Evolutionary conservation across 2,888 invertebrate genomes (phyloP).

Genomic region (Mythimna loreyi): DNA sequence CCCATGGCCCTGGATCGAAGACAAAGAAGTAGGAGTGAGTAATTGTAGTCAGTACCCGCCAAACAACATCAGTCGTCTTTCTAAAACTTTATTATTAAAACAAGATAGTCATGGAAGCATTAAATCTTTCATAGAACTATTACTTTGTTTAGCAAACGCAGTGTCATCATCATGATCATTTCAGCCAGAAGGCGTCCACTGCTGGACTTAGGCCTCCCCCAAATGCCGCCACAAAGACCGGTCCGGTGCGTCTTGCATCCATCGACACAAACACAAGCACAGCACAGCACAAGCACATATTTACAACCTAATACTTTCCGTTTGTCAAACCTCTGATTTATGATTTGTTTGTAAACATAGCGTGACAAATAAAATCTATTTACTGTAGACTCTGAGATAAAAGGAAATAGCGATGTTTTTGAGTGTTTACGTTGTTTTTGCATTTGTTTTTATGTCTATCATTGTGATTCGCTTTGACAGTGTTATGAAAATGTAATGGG

Average conservation of each 20-base stretch:
- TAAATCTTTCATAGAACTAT: neutral
- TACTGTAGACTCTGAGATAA: slow-evolving; percentile 18
- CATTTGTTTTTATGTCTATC: slow-evolving; percentile 25
- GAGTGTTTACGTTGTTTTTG: slow-evolving; percentile 11
- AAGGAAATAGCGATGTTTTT: slow-evolving; percentile 28
- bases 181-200: too few species aligned
- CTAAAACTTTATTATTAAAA: neutral
- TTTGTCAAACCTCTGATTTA: slow-evolving; percentile 29
- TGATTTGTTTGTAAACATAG: slow-evolving; percentile 48
- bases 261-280: too few species aligned
- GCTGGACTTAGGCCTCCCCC: too few species aligned
- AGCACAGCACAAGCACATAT: too few species aligned
- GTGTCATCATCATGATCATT: too few species aligned
- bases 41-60: neutral
- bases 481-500: slow-evolving; percentile 45
- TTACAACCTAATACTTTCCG: neutral
- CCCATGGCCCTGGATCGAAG: too few species aligned
- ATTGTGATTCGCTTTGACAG: slow-evolving; percentile 29
- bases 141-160: neutral
- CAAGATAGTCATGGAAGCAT: neutral
- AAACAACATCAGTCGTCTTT: neutral
- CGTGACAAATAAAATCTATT: slow-evolving; percentile 31
- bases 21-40: neutral
- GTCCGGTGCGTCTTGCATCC: too few species aligned
- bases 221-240: too few species aligned